Evolutionary conservation across 2,113 vertebrate species (phyloP).

Genomic region (Tichodroma muraria): DNA sequence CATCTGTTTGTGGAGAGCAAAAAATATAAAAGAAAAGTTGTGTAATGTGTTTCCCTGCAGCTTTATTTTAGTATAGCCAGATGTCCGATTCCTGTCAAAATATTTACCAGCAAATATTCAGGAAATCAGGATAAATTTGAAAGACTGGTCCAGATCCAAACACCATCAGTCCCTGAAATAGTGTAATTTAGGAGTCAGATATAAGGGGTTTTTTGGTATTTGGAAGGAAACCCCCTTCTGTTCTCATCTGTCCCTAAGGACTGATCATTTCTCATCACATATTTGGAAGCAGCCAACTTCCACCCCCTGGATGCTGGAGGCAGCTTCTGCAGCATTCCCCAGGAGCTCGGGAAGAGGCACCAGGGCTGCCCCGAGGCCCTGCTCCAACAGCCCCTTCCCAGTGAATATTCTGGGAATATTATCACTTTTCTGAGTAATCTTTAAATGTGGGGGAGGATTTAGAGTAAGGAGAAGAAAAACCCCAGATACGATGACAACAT

Average conservation of each 20-base stretch:
- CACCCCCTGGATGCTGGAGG: background rate
- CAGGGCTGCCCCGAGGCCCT: background rate
- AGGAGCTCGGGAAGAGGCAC: rapidly evolving
- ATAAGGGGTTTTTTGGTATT: background rate
- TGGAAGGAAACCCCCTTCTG: background rate
- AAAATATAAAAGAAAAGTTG: background rate
- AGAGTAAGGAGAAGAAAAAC: background rate
- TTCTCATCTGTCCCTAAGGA: background rate
- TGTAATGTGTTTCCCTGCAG: constrained; percentile 15
- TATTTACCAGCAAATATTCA: background rate
- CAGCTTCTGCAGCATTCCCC: background rate
- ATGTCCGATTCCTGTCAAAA: constrained; percentile 33
- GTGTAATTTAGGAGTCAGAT: background rate
- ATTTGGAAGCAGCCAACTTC: background rate
- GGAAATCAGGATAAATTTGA: background rate
- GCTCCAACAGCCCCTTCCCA: background rate
- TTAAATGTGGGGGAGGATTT: background rate
- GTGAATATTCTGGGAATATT: background rate
- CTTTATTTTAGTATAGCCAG: constrained; percentile 34
- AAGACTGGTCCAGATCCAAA: background rate
- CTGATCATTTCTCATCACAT: background rate
- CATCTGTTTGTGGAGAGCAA: constrained; percentile 29
- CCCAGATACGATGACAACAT: background rate
- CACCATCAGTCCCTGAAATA: rapidly evolving
- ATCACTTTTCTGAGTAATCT: background rate